Evolutionary conservation across 2,797 vertebrate species (phyloP).

Genomic region (Aplochiton taeniatus): DNA sequence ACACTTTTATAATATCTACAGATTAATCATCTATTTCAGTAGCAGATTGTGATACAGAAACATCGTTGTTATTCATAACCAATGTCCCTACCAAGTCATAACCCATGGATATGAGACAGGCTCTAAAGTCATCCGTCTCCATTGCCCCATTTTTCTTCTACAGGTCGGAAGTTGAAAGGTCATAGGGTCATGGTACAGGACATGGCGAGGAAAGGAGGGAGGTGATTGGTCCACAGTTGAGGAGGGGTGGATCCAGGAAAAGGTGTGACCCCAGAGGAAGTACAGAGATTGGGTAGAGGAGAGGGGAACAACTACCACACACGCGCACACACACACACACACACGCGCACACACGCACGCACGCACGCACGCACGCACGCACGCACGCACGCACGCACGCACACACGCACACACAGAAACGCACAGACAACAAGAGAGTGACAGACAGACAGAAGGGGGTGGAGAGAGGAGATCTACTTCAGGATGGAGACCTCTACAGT

Average conservation of each 20-base stretch:
- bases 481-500: too few species aligned
- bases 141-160: slow-evolving; percentile 95
- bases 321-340: too few species aligned
- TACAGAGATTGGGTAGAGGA: slow-evolving; percentile 4
- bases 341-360: slow-evolving; percentile 5
- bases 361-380: too few species aligned
- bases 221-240: slow-evolving; percentile 19
- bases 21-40: too few species aligned
- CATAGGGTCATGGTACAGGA: too few species aligned
- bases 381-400: slow-evolving; percentile 4
- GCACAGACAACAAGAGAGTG: not conserved
- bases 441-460: not conserved
- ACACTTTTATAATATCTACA: too few species aligned
- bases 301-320: slow-evolving; percentile 25
- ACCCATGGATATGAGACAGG: slow-evolving; percentile 87
- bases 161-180: slow-evolving; percentile 17
- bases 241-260: not conserved
- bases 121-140: slow-evolving; percentile 98
- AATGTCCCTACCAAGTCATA: slow-evolving; percentile 78
- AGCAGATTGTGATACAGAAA: too few species aligned
- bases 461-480: too few species aligned
- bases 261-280: not conserved
- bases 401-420: slow-evolving; percentile 6
- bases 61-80: not conserved
- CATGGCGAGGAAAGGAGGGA: too few species aligned